A percentile compares a stretch with the other conserved stretches of the same genome.
These are phyloP conservation scores for Darevskia nairensis DNA, from an alignment of 2,797 vertebrate genomes.

Conservation along the genomic window DNA sequence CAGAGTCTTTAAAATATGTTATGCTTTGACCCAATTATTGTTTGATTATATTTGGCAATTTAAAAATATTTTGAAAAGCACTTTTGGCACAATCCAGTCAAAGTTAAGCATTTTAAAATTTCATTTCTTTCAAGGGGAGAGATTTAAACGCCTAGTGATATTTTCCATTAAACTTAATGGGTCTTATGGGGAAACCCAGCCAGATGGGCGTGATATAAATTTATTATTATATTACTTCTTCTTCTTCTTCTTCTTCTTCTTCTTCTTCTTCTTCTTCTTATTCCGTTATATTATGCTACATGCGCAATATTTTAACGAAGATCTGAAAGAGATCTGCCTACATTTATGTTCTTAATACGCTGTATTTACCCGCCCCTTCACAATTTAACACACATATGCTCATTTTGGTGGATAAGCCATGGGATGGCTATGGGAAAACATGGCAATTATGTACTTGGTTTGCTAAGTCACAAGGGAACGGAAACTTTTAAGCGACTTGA, in stretches of 20 bases:
- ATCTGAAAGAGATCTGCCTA: background rate
- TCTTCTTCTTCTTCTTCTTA: background rate
- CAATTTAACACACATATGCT: constrained; percentile 49
- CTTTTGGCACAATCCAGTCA: background rate
- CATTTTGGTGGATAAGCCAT: constrained; percentile 33
- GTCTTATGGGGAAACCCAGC: background rate
- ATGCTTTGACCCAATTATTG: constrained; percentile 1
- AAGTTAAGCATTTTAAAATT: background rate
- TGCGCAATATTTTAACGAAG: background rate
- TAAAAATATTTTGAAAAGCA: background rate
- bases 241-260: no score
- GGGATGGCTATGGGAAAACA: constrained; percentile 49
- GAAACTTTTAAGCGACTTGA: constrained; percentile 72
- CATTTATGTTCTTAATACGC: constrained; percentile 6
- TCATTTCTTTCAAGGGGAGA: background rate
- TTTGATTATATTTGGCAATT: constrained; percentile 19
- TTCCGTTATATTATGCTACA: background rate
- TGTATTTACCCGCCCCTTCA: background rate
- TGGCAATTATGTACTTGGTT: constrained; percentile 50
- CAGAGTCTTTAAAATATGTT: constrained; percentile 16
- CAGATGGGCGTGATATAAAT: no score
- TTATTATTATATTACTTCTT: background rate
- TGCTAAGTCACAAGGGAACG: constrained; percentile 52
- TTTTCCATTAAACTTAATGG: background rate
- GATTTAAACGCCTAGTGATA: background rate